Evolutionary conservation across 2,888 invertebrate genomes (phyloP), one percentile per base, ranked within the genome.

Genomic region (Tiphia femorata): DNA sequence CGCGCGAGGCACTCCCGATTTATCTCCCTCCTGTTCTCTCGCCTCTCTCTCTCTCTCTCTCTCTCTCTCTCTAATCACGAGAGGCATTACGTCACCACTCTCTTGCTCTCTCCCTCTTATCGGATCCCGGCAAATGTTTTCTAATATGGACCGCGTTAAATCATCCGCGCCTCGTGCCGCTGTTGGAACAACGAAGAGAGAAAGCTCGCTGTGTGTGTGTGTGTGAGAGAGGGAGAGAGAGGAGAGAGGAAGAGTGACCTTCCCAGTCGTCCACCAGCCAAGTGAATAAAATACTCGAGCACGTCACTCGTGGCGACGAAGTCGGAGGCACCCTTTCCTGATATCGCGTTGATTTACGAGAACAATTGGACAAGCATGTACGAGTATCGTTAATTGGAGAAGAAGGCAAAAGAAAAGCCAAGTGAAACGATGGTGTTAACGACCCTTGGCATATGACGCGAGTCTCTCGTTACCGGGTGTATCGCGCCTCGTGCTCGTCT

Each of bases 71-170:
- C 30, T 50, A 41, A 50, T 42, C 42, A 23, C 48, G 29, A 37
- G 17, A 48, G 16, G 38, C 23, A 38, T 48, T 48, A 48, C 27
- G 16, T 25, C 27, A 17, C 17, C 35, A 4, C 21, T 33, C 35
- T 23, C n/a, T n/a, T n/a, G n/a, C 54, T 53, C 51, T 51, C 38
- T 20, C 16, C 19, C 10, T 58, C 44, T 48, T 58, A 54, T 57
- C 61, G 50, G 61, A 62, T 53, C 46, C 44, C 44, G 42, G 46
- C 62, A 54, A 64, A 62, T 63, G 64, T 64, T 58, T 47, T 37
- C 52, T 64, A 62, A 62, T 59, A 60, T 41, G 55, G 38, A 14
- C 33, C 30, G 47, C 33, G 37, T 50, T 61, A 60, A 63, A 63
- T 63, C 60, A 57, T 63, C 52, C 49, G 49, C 29, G 27, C 33